A percentile compares a stretch with the other conserved stretches of the same genome.
Conservation (phyloP, 2,797 vertebrate genomes). For the Bovichtus diacanthus region DNA sequence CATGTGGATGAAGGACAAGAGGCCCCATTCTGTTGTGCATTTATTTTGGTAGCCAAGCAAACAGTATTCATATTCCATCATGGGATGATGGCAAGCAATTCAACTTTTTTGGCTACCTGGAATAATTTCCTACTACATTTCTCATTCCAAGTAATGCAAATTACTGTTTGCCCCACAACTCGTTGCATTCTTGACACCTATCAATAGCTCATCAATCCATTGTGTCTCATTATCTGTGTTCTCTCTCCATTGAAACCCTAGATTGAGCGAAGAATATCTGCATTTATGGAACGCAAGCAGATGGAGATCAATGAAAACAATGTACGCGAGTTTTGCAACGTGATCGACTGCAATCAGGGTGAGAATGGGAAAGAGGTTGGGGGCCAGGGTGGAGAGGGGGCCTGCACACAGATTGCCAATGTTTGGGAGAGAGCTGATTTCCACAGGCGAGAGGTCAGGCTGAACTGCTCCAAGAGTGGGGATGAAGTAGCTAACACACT, state of each 20-base stretch:
- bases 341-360: slow-evolving; percentile 99
- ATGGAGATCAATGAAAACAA: slow-evolving; percentile 99
- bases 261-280: slow-evolving; percentile 99
- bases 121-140: slow-evolving; percentile 64
- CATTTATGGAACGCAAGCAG: slow-evolving; percentile 99
- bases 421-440: slow-evolving; percentile 89
- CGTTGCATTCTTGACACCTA: slow-evolving; percentile 72
- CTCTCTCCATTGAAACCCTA: slow-evolving; percentile 76
- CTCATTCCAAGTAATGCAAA: slow-evolving; percentile 56
- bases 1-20: slow-evolving; percentile 88
- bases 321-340: slow-evolving; percentile 99
- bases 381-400: slow-evolving; percentile 66
- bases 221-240: slow-evolving; percentile 66
- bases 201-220: slow-evolving; percentile 75
- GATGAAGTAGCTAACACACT: slow-evolving; percentile 82
- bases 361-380: slow-evolving; percentile 81
- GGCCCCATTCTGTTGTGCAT: slow-evolving; percentile 85
- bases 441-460: slow-evolving; percentile 83
- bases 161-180: slow-evolving; percentile 43
- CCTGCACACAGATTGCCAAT: slow-evolving; percentile 86
- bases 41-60: slow-evolving; percentile 85
- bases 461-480: slow-evolving; percentile 79
- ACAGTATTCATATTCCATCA: slow-evolving; percentile 80
- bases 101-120: slow-evolving; percentile 74
- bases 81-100: slow-evolving; percentile 72